These are phyloP conservation scores for Amitus sp. DNA, from an alignment of 2,888 invertebrate genomes.

Conservation along the genomic window DNA sequence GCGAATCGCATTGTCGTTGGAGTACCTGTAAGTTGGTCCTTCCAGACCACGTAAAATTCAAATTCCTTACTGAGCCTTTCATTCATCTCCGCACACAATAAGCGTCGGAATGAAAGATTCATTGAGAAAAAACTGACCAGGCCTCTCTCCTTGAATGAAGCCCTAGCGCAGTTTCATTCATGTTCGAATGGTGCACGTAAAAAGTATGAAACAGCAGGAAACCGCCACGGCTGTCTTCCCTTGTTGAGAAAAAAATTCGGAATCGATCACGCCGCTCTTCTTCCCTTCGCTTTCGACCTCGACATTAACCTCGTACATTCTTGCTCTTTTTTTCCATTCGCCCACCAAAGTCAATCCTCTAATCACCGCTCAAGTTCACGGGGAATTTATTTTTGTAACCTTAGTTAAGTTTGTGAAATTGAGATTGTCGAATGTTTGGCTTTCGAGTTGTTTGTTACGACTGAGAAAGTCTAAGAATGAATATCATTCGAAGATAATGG, in stretches of 20 bases:
- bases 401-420: too few species aligned
- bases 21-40: slow-evolving; percentile 60
- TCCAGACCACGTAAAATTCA: slow-evolving; percentile 52
- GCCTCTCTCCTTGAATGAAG: slow-evolving; percentile 28
- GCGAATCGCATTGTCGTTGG: slow-evolving; percentile 48
- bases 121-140: slow-evolving; percentile 35
- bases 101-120: slow-evolving; percentile 34
- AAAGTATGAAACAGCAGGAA: slow-evolving; percentile 42
- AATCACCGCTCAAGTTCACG: background rate
- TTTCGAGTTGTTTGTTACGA: too few species aligned
- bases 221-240: slow-evolving; percentile 37
- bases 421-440: too few species aligned
- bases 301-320: background rate
- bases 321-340: slow-evolving; percentile 1
- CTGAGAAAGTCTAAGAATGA: too few species aligned
- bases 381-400: too few species aligned
- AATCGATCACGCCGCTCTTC: slow-evolving; percentile 4
- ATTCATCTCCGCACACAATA: slow-evolving; percentile 40
- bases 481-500: too few species aligned
- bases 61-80: slow-evolving; percentile 51
- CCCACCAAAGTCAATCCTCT: background rate
- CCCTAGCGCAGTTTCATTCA: slow-evolving; percentile 42
- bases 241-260: slow-evolving; percentile 26
- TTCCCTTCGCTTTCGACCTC: background rate
- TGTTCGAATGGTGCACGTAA: slow-evolving; percentile 24